Evolutionary conservation across 2,888 invertebrate genomes (phyloP).

Genomic region (Lepidonotus clava): DNA sequence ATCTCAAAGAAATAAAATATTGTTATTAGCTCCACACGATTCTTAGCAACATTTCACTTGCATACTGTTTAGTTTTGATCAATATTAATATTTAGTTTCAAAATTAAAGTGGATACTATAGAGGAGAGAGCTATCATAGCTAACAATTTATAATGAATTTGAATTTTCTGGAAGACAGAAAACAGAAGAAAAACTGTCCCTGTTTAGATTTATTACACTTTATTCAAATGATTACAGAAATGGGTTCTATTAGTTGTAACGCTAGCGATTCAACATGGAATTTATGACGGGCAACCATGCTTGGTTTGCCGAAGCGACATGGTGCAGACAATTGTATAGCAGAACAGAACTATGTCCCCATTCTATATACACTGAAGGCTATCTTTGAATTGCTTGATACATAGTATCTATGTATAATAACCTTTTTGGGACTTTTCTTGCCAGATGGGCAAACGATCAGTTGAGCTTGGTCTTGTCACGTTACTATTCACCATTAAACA

Average conservation of each 20-base stretch:
- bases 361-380: background rate
- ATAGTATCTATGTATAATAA: background rate
- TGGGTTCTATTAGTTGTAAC: slow-evolving; percentile 42
- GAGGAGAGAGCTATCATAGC: no score
- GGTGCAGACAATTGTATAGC: slow-evolving; percentile 27
- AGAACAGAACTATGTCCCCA: slow-evolving; percentile 17
- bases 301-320: background rate
- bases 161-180: no score
- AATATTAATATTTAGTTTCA: no score
- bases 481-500: background rate
- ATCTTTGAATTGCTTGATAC: slow-evolving; percentile 21
- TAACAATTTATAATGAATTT: no score
- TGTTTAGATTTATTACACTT: slow-evolving; percentile 29
- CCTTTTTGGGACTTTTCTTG: background rate
- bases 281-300: background rate
- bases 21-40: no score
- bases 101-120: no score
- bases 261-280: slow-evolving; percentile 14
- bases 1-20: no score
- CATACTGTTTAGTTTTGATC: no score
- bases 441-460: background rate
- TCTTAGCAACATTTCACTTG: no score
- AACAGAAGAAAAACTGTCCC: background rate
- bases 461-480: background rate
- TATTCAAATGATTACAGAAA: slow-evolving; percentile 17